A percentile compares a stretch with the other conserved stretches of the same genome.
Conservation (phyloP, 2,113 vertebrate species). For the Colossoma macropomum region DNA sequence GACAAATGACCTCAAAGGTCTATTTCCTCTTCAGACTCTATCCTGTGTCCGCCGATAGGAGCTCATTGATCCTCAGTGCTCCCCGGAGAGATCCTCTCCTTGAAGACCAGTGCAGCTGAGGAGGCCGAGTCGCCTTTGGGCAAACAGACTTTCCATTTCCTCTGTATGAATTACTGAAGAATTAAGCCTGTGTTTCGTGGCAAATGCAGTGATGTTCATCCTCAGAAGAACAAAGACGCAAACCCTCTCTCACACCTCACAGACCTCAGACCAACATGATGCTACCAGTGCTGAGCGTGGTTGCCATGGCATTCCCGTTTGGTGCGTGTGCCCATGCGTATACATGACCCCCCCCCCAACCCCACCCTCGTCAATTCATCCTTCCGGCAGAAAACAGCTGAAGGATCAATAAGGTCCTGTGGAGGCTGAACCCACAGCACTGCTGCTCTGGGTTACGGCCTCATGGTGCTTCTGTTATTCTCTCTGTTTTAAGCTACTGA, state of each 20-base stretch:
- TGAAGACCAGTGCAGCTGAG: not conserved
- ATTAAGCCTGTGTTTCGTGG: not conserved
- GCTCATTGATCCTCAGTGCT: not conserved
- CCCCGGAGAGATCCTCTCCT: not conserved
- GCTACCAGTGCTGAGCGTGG: not conserved
- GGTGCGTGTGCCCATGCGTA: not conserved
- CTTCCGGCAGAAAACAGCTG: conserved; percentile 72
- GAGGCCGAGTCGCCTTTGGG: not conserved
- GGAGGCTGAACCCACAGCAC: not conserved
- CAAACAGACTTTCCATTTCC: not conserved
- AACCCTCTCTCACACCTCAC: not conserved
- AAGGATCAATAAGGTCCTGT: conserved; percentile 69
- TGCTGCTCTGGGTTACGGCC: not conserved
- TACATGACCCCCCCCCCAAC: conserved; percentile 41
- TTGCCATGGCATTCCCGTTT: conserved; percentile 4
- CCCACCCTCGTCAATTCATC: conserved; percentile 59
- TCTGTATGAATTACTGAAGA: not conserved
- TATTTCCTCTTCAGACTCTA: too few relatives aligned
- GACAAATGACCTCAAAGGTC: too few relatives aligned
- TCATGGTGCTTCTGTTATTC: not conserved
- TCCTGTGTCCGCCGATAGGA: too few relatives aligned
- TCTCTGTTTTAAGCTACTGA: not conserved
- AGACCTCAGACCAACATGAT: not conserved
- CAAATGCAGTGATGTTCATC: not conserved
- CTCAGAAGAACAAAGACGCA: not conserved